A percentile compares a stretch with the other conserved stretches of the same genome.
These are phyloP conservation scores for Formicarius rufipectus DNA, from an alignment of 2,113 vertebrate species.

Conservation along the genomic window DNA sequence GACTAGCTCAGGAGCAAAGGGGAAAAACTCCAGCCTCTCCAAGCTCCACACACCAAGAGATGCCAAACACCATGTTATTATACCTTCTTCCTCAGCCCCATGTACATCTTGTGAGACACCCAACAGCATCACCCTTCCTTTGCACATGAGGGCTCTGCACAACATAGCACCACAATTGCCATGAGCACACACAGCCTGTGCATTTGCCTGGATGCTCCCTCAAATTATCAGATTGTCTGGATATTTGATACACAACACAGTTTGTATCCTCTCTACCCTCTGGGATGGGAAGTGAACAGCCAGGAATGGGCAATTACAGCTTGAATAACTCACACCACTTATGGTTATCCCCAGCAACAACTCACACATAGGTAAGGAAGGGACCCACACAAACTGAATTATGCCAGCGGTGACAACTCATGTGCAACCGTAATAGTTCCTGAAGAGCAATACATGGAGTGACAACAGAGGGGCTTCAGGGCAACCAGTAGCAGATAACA, in stretches of 20 bases:
- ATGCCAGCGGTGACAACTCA: neutral
- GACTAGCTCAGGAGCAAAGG: neutral
- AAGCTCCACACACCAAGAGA: neutral
- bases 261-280: neutral
- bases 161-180: neutral
- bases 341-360: neutral
- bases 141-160: neutral
- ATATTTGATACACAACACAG: neutral
- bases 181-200: neutral
- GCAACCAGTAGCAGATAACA: neutral
- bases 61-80: neutral
- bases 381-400: neutral
- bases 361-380: rapidly evolving
- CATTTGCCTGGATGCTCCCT: neutral
- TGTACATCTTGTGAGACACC: neutral
- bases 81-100: neutral
- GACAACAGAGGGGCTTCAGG: neutral
- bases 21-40: neutral
- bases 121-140: neutral
- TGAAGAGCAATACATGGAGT: neutral
- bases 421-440: neutral
- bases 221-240: neutral
- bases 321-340: neutral
- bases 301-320: neutral
- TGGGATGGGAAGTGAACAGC: neutral